Conservation (phyloP, 2,797 vertebrate species). For the Peromyscus attwateri region DNA sequence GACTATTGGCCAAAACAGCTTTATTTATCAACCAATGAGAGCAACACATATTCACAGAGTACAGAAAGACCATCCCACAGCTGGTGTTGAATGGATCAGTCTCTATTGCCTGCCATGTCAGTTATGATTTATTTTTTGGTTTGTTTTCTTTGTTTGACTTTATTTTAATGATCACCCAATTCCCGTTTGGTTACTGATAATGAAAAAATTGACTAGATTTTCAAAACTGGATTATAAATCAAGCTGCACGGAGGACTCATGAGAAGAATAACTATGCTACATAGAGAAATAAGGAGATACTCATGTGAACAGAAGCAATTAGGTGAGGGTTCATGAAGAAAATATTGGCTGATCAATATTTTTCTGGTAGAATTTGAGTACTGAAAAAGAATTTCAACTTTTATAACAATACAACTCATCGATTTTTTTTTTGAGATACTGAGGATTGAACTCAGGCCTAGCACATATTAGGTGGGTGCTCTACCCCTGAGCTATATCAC, state of each 20-base stretch:
- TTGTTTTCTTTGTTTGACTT: neutral
- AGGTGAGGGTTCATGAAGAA: neutral
- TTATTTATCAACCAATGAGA: too few species aligned
- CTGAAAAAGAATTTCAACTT: neutral
- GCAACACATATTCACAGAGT: too few species aligned
- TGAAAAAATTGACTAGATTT: conserved; percentile 28
- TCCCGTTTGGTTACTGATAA: neutral
- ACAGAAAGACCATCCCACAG: too few species aligned
- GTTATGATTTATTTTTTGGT: neutral
- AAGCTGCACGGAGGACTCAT: neutral
- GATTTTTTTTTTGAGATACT: neutral
- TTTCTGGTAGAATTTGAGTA: neutral
- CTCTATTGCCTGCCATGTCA: neutral
- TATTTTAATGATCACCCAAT: neutral
- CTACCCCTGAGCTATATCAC: neutral
- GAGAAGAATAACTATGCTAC: neutral
- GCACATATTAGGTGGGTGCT: neutral
- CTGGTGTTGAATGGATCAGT: neutral
- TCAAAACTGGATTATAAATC: conserved; percentile 15
- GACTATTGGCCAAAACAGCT: too few species aligned
- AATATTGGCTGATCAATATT: neutral
- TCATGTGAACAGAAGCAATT: neutral
- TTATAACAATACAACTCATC: neutral
- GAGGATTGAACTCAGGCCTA: neutral
- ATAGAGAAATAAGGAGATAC: neutral